phyloP scores from a whole-genome alignment of 2,113 vertebrate species.

The Cavia aperea region DNA sequence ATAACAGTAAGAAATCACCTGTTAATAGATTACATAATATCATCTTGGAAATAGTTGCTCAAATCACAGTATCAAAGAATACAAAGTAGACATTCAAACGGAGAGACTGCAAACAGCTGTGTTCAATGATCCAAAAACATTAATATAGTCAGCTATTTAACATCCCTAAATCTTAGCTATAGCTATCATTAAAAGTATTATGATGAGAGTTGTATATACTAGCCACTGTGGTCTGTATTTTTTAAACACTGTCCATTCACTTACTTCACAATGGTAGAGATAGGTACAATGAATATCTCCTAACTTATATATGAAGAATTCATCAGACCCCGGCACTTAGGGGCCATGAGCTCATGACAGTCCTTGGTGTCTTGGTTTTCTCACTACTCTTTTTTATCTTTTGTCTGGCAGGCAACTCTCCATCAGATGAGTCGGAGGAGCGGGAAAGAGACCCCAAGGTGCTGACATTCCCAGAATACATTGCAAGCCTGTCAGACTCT shows the following conservation, averaged over 20 bases:
- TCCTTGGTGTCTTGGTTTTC: neutral
- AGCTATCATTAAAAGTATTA: neutral
- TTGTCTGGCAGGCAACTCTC: slow-evolving; percentile 87
- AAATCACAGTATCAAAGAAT: too few relatives aligned
- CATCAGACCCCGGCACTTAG: neutral
- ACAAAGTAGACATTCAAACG: too few relatives aligned
- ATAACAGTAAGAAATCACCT: too few relatives aligned
- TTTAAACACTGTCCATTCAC: neutral
- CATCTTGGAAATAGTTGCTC: too few relatives aligned
- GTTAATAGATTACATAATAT: too few relatives aligned
- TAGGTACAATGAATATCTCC: neutral
- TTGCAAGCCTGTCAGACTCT: slow-evolving; percentile 91
- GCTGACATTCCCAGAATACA: slow-evolving; percentile 93
- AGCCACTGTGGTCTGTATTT: neutral
- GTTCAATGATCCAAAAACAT: too few relatives aligned
- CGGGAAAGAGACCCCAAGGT: slow-evolving; percentile 91
- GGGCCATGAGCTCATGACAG: neutral
- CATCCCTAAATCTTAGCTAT: neutral
- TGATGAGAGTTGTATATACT: neutral
- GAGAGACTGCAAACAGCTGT: too few relatives aligned
- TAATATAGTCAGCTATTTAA: too few relatives aligned
- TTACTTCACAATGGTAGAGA: neutral
- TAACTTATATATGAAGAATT: neutral
- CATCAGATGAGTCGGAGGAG: slow-evolving; percentile 96
- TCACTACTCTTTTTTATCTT: neutral